These are phyloP conservation scores for Meriones unguiculatus DNA, from an alignment of 2,113 vertebrate genomes.

Conservation along the genomic window DNA sequence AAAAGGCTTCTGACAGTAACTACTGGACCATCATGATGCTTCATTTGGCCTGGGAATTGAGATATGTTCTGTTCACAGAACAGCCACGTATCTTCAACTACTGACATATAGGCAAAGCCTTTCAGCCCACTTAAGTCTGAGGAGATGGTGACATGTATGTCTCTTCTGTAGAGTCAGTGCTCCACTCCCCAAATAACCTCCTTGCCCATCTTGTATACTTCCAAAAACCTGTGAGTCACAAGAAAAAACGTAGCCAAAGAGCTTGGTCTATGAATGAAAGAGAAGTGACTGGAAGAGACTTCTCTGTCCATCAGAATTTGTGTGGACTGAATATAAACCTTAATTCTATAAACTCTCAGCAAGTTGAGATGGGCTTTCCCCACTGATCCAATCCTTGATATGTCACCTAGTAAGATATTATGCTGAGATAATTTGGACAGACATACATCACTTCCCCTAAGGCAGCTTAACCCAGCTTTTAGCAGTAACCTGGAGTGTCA, in stretches of 20 bases:
- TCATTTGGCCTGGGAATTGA: neutral
- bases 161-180: neutral
- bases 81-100: neutral
- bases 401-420: constrained; percentile 12
- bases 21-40: neutral
- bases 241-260: neutral
- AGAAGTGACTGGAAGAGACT: neutral
- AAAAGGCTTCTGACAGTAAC: neutral
- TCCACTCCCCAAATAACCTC: neutral
- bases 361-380: constrained; percentile 22
- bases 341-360: constrained; percentile 17
- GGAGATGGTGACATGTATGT: neutral
- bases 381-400: constrained; percentile 19
- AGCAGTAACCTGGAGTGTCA: neutral
- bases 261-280: neutral
- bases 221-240: neutral
- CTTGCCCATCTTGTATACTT: neutral
- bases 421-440: constrained; percentile 27
- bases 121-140: neutral
- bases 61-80: neutral
- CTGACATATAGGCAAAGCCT: neutral
- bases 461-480: neutral
- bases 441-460: constrained; percentile 15
- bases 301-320: neutral
- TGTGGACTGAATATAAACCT: neutral